These are phyloP conservation scores for Aptenodytes forsteri DNA, from an alignment of 2,113 vertebrate species.

Conservation along the genomic window DNA sequence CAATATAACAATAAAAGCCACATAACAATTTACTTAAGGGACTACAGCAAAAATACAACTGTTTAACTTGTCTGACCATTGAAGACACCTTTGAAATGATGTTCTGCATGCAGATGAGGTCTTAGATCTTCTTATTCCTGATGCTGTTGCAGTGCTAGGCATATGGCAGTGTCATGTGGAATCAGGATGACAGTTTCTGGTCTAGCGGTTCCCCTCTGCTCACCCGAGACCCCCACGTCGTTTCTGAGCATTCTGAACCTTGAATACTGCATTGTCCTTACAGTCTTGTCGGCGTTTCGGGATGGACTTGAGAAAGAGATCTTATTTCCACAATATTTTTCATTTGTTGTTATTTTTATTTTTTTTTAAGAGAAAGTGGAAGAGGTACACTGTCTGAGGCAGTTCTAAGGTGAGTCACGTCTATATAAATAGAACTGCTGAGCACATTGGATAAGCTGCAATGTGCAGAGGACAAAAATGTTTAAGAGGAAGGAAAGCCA, in stretches of 20 bases:
- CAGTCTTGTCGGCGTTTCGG: fast-evolving
- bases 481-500: not conserved
- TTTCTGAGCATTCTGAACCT: not conserved
- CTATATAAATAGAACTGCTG: constrained; percentile 22
- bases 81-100: not conserved
- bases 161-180: not conserved
- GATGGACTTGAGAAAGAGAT: not conserved
- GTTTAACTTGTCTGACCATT: not conserved
- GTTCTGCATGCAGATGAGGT: not conserved
- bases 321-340: not conserved
- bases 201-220: not conserved
- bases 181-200: not conserved
- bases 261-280: fast-evolving
- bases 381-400: not conserved
- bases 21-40: not conserved
- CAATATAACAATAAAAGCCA: not conserved
- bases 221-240: fast-evolving
- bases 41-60: not conserved
- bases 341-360: not conserved
- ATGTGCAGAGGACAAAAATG: not conserved
- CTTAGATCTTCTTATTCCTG: not conserved
- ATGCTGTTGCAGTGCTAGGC: not conserved
- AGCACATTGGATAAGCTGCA: not conserved
- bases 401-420: not conserved
- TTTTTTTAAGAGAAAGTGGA: not conserved